phyloP scores from a whole-genome alignment of 1,140 invertebrate species.

The Eufriesea mexicana region DNA sequence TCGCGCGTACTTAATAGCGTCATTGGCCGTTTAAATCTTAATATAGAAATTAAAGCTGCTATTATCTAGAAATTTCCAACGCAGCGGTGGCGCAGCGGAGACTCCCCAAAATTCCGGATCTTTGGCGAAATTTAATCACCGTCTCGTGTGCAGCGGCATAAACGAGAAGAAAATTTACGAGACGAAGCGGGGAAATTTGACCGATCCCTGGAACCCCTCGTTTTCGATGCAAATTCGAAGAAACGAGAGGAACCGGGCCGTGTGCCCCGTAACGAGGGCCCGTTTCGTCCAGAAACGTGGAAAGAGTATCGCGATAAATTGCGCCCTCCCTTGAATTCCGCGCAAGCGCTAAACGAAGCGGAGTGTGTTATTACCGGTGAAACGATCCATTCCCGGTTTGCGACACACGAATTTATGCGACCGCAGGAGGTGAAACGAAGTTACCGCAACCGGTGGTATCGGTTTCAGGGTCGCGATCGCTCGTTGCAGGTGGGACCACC shows the following conservation, averaged over 20 bases:
- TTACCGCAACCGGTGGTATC: slow-evolving; percentile 44
- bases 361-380: slow-evolving; percentile 27
- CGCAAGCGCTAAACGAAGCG: slow-evolving; percentile 1
- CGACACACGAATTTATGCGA: slow-evolving; percentile 51
- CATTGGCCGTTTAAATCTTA: too few relatives aligned
- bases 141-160: too few relatives aligned
- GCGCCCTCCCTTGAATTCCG: slow-evolving; percentile 7
- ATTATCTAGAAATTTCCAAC: too few relatives aligned
- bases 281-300: neutral
- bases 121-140: too few relatives aligned
- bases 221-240: too few relatives aligned
- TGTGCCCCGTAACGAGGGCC: neutral
- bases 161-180: too few relatives aligned
- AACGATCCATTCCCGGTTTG: slow-evolving; percentile 38
- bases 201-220: too few relatives aligned
- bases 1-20: too few relatives aligned
- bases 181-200: too few relatives aligned
- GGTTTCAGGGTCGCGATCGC: slow-evolving; percentile 43
- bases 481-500: slow-evolving; percentile 33
- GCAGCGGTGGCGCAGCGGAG: too few relatives aligned
- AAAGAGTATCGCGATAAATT: slow-evolving; percentile 23
- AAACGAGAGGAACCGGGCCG: neutral
- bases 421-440: slow-evolving; percentile 39
- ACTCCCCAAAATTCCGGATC: too few relatives aligned
- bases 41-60: too few relatives aligned